Base-by-base conservation (phyloP, 30 jellyfish, hydroid and myxozoan genomes). In the Turritopsis dohrnii region DNA sequence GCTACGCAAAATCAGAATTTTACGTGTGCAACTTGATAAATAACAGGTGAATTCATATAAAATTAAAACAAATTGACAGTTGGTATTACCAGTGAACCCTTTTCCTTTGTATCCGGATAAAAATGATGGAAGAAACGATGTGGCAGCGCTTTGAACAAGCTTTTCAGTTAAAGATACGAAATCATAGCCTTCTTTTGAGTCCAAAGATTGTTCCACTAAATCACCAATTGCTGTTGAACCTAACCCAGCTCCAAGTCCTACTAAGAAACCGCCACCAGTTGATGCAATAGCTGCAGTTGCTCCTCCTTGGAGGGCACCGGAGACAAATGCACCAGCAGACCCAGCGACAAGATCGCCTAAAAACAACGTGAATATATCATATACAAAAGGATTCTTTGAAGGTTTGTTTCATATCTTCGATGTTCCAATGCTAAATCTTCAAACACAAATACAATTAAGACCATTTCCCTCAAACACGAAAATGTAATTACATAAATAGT, bases 281-380 rank as follows among this genome's bases (percentile, higher is more conserved):
- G 79, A 23, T 75, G 85, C 18, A 23, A 79, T 75, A n/a, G 27
- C 24, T 1, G 85, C 85, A 1, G 85, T 79, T 1, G 79, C 85
- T 8, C 83, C 85, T 5, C 85, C 85, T 28, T 25, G 85, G 18
- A 52, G 28, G n/a, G 85, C 85, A 29, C 85, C 85, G 21, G 85
- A 8, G 8, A 52, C 85, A 52, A 75, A 75, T 25, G 85, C 85
- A 19, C 85, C 85, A 23, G 79, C 85, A 18, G 60, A 21, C 5
- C 85, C 85, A 28, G 72, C 85, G 9, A 52, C 82, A 52, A 79
- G 52, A 52, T 79, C 85, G 18, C 85, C 52, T 79, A 23, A 22
- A 29, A 76, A 25, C 21, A 30, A n/a, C n/a, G n/a, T n/a, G n/a
- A n/a, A n/a, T n/a, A n/a, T n/a, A n/a, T n/a, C n/a, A n/a, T n/a